A percentile compares a stretch with the other conserved stretches of the same genome.
Conservation (phyloP, 2,888 invertebrate species). For the Diarsia rubi region DNA sequence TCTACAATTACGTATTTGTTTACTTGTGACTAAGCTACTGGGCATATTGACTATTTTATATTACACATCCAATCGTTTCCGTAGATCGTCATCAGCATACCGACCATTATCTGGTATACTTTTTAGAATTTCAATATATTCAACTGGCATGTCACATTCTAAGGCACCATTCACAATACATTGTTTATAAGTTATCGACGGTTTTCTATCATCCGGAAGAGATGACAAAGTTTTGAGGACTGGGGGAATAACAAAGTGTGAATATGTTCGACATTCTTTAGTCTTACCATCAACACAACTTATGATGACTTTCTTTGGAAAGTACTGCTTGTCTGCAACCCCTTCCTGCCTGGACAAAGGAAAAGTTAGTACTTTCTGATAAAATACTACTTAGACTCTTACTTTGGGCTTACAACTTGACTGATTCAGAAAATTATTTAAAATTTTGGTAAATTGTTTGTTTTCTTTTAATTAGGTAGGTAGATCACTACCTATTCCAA, state of each 20-base stretch:
- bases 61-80: constrained; percentile 35
- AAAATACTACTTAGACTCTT: no score
- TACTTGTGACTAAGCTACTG: no score
- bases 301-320: constrained; percentile 47
- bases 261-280: constrained; percentile 48
- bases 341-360: constrained; percentile 59
- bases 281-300: constrained; percentile 3
- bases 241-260: constrained; percentile 37
- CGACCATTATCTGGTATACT: constrained; percentile 52
- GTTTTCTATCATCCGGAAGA: constrained; percentile 53
- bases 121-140: constrained; percentile 50
- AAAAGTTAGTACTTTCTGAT: no score
- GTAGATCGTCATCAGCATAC: constrained; percentile 24
- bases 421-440: no score
- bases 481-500: no score
- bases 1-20: background rate
- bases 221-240: background rate
- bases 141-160: constrained; percentile 50
- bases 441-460: no score
- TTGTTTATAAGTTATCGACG: constrained; percentile 58
- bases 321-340: constrained; percentile 44
- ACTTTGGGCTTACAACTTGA: no score
- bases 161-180: constrained; percentile 53
- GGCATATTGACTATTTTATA: no score
- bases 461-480: background rate